Evolutionary conservation across 2,888 invertebrate species (phyloP), one percentile per base, ranked within the genome.

Genomic region (Morinoia aosen): DNA sequence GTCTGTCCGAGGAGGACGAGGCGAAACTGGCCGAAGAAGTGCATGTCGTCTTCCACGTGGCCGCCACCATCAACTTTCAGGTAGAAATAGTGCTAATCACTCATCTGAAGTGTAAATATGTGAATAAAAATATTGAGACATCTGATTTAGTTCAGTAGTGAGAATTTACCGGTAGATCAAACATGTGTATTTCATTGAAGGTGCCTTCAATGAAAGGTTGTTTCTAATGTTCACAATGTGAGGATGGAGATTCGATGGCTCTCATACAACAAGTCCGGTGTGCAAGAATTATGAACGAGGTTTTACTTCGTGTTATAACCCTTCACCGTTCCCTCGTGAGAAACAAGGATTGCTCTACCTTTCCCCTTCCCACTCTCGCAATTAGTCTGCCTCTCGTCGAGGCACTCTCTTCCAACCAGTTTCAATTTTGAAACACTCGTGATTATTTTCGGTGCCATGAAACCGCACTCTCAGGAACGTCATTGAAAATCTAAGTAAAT

Each of bases 1-100:
- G 98, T 5, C 97, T 99, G 14, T 98, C 97, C 88, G 97, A 97
- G 11, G 97, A 98, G 2, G 98, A 98, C 95, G 96, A 95, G 58
- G 95, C 91, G 40, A 95, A 93, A 11, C 95, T 96, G 12, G 97
- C 97, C 95, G 98, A 98, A 16, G 98, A 98, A 97, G 98, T 98
- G 10, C 98, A 98, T 61, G 98, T 99, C 95, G 98, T 99, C 0
- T 99, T 99, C 97, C 99, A 99, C 97, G 98, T 98, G 97, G 99
- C 99, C 0, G 99, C 99, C n/a, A 99, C 98, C 5, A 98, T 99
- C 61, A 98, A 98, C 97, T 98, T 99, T 97, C 99, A 99, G 97
- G 99, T 99, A 25, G 98, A 98, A 94, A 91, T 95, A 76, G 58
- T 39, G 58, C 58, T 40, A 25, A 64, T 95, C 8, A 11, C 58